Base-by-base conservation (phyloP, 2,797 vertebrate species). In the Thalassophryne amazonica region DNA sequence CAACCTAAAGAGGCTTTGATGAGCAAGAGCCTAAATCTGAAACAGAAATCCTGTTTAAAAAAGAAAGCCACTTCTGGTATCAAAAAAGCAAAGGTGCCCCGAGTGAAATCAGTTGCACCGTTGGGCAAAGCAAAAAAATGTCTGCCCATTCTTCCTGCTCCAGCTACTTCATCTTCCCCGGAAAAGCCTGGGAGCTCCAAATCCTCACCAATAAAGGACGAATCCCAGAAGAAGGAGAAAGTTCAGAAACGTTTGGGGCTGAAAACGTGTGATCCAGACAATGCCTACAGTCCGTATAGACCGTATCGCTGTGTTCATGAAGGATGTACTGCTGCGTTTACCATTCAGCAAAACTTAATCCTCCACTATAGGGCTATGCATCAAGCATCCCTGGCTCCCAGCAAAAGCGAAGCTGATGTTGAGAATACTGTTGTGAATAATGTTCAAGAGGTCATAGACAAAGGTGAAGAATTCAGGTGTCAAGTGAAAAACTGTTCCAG, bases 331-430 rank as follows among this genome's bases (percentile, higher is more conserved):
- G 97, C 97, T 0, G 97, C 96, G 4, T 99, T 99, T 73, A 98
- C 97, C 0, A 97, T 99, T 85, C 96, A 99, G 9, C 97, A 98
- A 22, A 99, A 99, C 78, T 75, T 99, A 41, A 98, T 98, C 77
- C 94, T 99, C 29, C 97, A 99, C 83, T 99, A 99, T 72, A 94
- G 94, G 62, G 95, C 96, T 70, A 94, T 99, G 81, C 97, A 99
- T 85, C 97, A 97, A 74, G 94, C 95, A 0, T 91, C 93, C 42
- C 83, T 95, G 20, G 89, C 93, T 16, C 74, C 59, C 1, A 56
- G n/a, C 56, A 83, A 77, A 11, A 78, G 81, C 2, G 86, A 88
- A 35, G 12, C 60, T 9, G 91, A 88, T 43, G 63, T 76, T 1
- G 90, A 94, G 33, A 69, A 51, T 5, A 15, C 36, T 1, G 24